Evolutionary conservation across 2,797 vertebrate genomes (phyloP).

Genomic region (Protosalanx chinensis): DNA sequence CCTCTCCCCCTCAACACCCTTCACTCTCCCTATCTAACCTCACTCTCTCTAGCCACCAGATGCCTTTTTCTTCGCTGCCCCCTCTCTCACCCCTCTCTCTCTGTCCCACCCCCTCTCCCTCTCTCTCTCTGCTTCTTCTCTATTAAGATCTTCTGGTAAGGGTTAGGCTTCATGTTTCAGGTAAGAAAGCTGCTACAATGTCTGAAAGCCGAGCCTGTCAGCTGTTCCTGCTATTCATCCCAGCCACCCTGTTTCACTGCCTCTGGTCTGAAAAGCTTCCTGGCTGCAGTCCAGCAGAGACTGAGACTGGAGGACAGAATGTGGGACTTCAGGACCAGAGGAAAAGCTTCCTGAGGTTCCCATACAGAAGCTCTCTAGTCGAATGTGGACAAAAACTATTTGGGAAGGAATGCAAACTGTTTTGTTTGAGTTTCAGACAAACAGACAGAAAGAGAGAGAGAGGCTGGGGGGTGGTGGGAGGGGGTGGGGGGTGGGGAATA

Average conservation of each 20-base stretch:
- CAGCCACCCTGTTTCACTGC: constrained; percentile 63
- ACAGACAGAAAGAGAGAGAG: constrained; percentile 3
- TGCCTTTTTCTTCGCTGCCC: constrained; percentile 30
- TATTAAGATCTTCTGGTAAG: constrained; percentile 35
- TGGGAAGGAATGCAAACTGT: constrained; percentile 43
- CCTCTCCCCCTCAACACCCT: constrained; percentile 45
- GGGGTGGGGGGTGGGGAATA: neutral
- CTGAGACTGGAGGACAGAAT: too few species aligned
- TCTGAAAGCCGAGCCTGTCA: constrained; percentile 67
- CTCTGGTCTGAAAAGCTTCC: constrained; percentile 33
- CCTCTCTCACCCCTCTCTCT: constrained; percentile 30
- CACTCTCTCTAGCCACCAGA: too few species aligned
- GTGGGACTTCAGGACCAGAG: constrained; percentile 20
- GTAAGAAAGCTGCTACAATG: constrained; percentile 65
- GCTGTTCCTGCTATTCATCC: neutral
- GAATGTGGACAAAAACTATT: constrained; percentile 27
- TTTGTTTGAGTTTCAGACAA: constrained; percentile 60
- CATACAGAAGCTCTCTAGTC: constrained; percentile 23
- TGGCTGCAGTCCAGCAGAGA: neutral
- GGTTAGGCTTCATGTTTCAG: constrained; percentile 58
- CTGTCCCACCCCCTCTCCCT: constrained; percentile 40
- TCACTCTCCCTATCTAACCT: too few species aligned
- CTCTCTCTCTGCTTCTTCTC: too few species aligned
- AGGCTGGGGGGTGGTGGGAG: neutral
- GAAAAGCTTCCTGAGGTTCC: neutral